Base-by-base conservation (phyloP, 1,140 invertebrate genomes). In the Spodoptera litura region DNA sequence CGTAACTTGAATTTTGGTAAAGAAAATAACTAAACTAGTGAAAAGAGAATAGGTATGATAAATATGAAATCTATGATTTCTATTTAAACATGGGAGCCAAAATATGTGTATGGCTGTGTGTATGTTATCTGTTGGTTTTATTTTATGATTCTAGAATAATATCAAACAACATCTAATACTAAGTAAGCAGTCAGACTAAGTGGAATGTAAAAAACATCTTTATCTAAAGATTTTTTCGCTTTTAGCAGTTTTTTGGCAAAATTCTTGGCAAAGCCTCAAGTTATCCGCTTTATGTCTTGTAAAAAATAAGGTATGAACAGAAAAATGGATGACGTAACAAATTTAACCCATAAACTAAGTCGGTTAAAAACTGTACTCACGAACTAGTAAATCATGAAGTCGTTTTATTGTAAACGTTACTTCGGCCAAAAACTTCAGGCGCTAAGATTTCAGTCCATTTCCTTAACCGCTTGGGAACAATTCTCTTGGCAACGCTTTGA, bases 301-400 rank as follows among this genome's bases (percentile, higher is more conserved):
- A 20, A 49, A 20, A 49, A 66, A 38, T 49, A 11, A 49, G 15
- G 49, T 10, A 15, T 49, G 20, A 12, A 1, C 20, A 2, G 27
- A 52, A 70, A 53, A 31, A 52, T 20, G 20, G 20, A 20, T n/a
- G 25, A 70, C 27, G 52, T 9, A 52, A n/a, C 15, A 31, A 20
- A 53, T 12, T 13, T 25, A 49, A 31, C 27, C 52, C 52, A 53
- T n/a, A 31, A 61, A 58, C 56, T 61, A 6, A 25, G 49, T 51
- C 12, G 49, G 11, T 70, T 52, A 70, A 70, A 70, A 68, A 11
- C n/a, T 51, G 15, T 10, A 4, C 25, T 70, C 25, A 53, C 20
- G 66, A 31, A 70, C 11, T n/a, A 51, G 49, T 70, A 70, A 70
- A 70, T 70, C 66, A 70, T 70, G 27, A 70, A 52, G 66, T 70